Evolutionary conservation across 2,888 invertebrate species (phyloP).

Genomic region (Hypercompe scribonia): DNA sequence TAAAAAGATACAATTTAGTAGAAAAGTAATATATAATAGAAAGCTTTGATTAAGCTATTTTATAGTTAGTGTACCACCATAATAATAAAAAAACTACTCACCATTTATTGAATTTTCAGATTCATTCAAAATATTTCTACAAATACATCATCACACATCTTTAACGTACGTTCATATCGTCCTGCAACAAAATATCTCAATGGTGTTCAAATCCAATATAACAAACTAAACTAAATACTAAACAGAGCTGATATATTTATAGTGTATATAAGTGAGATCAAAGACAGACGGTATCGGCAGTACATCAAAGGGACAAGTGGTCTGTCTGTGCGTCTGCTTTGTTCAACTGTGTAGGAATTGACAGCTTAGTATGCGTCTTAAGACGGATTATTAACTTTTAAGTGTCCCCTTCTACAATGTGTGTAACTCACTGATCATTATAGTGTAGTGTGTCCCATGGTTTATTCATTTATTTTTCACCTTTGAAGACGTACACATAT

Average conservation of each 20-base stretch:
- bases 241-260: slow-evolving; percentile 54
- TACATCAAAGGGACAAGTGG: slow-evolving; percentile 51
- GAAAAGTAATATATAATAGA: neutral
- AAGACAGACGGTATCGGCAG: slow-evolving; percentile 43
- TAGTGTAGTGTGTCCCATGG: no score
- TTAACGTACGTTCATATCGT: neutral
- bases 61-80: neutral
- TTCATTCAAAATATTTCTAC: neutral
- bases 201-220: slow-evolving; percentile 30
- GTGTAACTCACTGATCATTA: no score
- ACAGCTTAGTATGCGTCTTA: neutral
- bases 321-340: slow-evolving; percentile 27
- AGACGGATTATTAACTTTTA: neutral
- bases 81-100: neutral
- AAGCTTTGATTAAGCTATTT: neutral
- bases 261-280: slow-evolving; percentile 50
- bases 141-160: neutral
- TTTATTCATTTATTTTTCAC: no score
- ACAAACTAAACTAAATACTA: slow-evolving; percentile 43
- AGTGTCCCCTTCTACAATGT: no score
- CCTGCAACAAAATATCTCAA: slow-evolving; percentile 13
- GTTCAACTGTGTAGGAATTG: slow-evolving; percentile 1
- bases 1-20: neutral
- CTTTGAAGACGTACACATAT: no score
- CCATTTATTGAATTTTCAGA: no score